Evolutionary conservation across 2,888 invertebrate genomes (phyloP), one percentile per base, ranked within the genome.

Genomic region (Leucophenga maculata): DNA sequence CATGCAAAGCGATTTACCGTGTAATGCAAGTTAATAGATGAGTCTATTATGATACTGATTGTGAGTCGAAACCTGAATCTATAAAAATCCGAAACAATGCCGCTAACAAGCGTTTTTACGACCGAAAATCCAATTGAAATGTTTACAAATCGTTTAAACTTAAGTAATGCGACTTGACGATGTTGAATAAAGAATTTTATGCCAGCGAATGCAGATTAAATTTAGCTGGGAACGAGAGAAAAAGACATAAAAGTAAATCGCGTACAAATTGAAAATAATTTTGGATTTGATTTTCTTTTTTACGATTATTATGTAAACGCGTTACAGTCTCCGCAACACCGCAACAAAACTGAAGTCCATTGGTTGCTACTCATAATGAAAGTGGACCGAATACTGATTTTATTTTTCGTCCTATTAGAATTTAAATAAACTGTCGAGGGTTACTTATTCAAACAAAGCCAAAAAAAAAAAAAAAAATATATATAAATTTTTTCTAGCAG

Each of bases 201-300:
- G 16, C 1, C 16, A 57, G 11, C 0, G 6, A 20, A 22, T 26
- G 22, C 31, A 67, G 52, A 64, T 64, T 46, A 65, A 65, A 54
- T 60, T n/a, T 39, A 39, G 64, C 59, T 72, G 18, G 57, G 59
- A 60, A 65, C 60, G 66, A 32, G 16, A 69, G 69, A 77, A 65
- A 80, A 80, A 82, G 80, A 82, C 84, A 85, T 85, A 81, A 85
- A 85, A 86, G 75, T 85, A 85, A 86, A 86, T 86, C 85, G 86
- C 83, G 78, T 82, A 86, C 86, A 86, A 86, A 86, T 86, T 86
- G 86, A 86, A 86, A 83, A 84, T 85, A 84, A 86, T 86, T 85
- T 86, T 77, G 72, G 84, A 80, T 85, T 84, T 85, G 83, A 82
- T 86, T 85, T 81, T 82, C 75, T 76, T 78, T 82, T 85, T 84